Evolutionary conservation across 2,888 invertebrate genomes (phyloP).

Genomic region (Aphidoletes aphidimyza): DNA sequence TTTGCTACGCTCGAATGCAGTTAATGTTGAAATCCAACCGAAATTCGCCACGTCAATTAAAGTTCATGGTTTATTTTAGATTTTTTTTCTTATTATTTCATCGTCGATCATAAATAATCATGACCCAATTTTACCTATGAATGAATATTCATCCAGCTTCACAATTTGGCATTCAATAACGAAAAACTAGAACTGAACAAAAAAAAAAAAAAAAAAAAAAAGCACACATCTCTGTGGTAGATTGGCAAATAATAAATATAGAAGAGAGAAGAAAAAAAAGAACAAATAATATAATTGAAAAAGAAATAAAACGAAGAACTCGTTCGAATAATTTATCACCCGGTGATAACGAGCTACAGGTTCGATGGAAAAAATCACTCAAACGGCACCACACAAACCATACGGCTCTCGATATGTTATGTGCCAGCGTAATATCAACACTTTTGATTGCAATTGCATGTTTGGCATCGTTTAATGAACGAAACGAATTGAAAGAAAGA

Average conservation of each 20-base stretch:
- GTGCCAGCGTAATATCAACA: constrained; percentile 11
- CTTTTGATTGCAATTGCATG: constrained; percentile 49
- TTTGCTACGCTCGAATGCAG: background rate
- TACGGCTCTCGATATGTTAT: background rate
- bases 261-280: too few species aligned
- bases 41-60: background rate
- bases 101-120: background rate
- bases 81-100: background rate
- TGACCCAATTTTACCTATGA: background rate
- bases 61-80: constrained; percentile 9
- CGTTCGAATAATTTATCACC: constrained; percentile 26
- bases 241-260: too few species aligned
- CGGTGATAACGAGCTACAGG: background rate
- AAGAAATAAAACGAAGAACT: constrained; percentile 39
- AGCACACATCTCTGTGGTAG: too few species aligned
- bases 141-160: constrained; percentile 14
- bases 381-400: background rate
- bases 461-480: constrained; percentile 27
- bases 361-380: constrained; percentile 25
- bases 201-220: background rate
- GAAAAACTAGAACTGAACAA: background rate
- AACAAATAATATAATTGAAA: background rate
- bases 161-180: background rate
- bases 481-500: background rate
- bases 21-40: background rate